Evolutionary conservation across 2,113 vertebrate genomes (phyloP).

Genomic region (Pithys albifrons): DNA sequence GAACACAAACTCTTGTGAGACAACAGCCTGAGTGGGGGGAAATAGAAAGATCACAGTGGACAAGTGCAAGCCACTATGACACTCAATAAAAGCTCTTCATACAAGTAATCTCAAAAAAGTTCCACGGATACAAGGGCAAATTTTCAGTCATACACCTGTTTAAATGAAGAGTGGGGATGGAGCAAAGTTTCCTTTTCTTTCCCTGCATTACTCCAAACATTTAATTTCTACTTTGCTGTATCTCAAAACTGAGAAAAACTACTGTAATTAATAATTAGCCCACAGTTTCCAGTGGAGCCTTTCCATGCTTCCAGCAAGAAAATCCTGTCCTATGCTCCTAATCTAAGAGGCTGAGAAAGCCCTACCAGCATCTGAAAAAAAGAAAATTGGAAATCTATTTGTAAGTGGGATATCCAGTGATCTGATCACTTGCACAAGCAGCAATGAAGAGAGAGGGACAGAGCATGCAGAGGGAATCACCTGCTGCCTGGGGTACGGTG

Average conservation of each 20-base stretch:
- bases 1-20: background rate
- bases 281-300: background rate
- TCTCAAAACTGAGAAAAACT: background rate
- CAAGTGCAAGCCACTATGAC: background rate
- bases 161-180: background rate
- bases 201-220: background rate
- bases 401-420: background rate
- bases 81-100: background rate
- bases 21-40: background rate
- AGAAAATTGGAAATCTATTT: background rate
- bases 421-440: constrained; percentile 9
- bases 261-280: background rate
- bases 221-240: background rate
- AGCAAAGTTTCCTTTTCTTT: background rate
- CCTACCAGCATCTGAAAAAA: background rate
- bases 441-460: constrained; percentile 26
- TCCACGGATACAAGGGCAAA: background rate
- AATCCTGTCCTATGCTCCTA: background rate
- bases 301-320: background rate
- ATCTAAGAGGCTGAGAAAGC: background rate
- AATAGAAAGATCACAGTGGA: background rate
- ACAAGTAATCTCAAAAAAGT: background rate
- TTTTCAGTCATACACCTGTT: background rate
- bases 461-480: constrained; percentile 84
- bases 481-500: constrained; percentile 78